Base-by-base conservation (phyloP, 2,113 vertebrate species). In the Urocolius indicus region DNA sequence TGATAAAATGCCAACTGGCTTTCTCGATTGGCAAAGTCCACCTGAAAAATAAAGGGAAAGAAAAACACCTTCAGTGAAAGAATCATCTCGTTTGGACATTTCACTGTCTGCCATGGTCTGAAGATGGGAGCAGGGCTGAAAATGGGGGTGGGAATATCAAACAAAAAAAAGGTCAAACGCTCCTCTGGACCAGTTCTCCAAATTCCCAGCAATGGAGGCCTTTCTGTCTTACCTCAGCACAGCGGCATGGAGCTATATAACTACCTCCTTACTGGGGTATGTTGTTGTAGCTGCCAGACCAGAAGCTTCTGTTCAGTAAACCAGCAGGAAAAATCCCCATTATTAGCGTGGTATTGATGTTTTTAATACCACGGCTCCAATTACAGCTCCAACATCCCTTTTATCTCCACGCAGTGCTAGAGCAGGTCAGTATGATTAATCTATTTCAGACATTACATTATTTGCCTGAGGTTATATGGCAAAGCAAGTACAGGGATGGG, bases 21-120 rank as follows among this genome's bases (percentile, higher is more conserved):
- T 97, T 99, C 99, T 63, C 99, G 99, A 97, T 99, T 99, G 81
- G 99, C 99, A 98, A 99, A 99, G 94, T 99, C 99, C 97, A 99
- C 99, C 99, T 98, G 92, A 69, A 95, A 94, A 89, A 91, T 6
- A 77, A 72, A 92, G 34, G 18, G 71, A 63, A 46, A n/a, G n/a
- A n/a, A 75, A 52, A 80, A 69, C 23, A 29, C 3, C 4, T 71
- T 84, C 72, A 59, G 62, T 8, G 18, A 46, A 38, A 26, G 34
- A 38, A 92, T 46, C 14, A 41, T 3, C 38, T 48, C 29, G 13
- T 14, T 58, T 13, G 23, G 71, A 49, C 24, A 69, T 3, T 71
- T 63, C 65, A 52, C 17, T 65, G 13, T 2, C 67, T 87, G 48
- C 55, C 84, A 63, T 75, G 48, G 29, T 11, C 46, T 63, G 73